Evolutionary conservation across 2,888 invertebrate genomes (phyloP), one percentile per base, ranked within the genome.

Genomic region (Lithophane leautieri): DNA sequence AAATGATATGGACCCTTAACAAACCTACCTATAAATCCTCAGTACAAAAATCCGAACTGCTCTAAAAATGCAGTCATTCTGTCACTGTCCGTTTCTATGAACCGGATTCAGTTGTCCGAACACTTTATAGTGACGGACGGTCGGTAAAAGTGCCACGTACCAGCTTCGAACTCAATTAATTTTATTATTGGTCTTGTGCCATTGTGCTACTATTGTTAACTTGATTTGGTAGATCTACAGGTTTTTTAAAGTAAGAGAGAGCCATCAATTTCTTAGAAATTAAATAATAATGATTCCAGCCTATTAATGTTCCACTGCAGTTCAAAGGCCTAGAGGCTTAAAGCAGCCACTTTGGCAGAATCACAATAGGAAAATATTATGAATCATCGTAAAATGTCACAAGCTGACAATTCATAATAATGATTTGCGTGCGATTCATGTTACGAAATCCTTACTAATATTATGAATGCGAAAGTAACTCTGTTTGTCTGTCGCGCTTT

Each of bases 61-160:
- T 54, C 2, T 25, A 44, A 65, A 79, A 71, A n/a, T 28, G 47
- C 28, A 56, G 56, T 65, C 28, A 74, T 52, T 71, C 22, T 42
- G 12, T 82, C 78, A 74, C 56, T 74, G 71, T 69, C 68, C 42
- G 8, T 40, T 78, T 68, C 52, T 42, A 71, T 78, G 58, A 69
- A 78, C 42, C 11, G 3, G 22, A 82, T 82, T 78, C 74, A 74
- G 70, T 66, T 82, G 52, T 71, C 14, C 68, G 22, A 54, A 67
- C 44, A 66, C 22, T 74, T 58, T 42, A 25, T 11, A 65, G 70
- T 58, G 82, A 69, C 40, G 19, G 71, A 58, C 34, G 47, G 40
- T 42, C 34, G 44, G 19, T 28, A 62, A 73, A 71, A 69, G 47
- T 69, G 56, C 60, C 50, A 61, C 42, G 68, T 65, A 56, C 63